Base-by-base conservation (phyloP, 2,888 invertebrate species). In the Balanococcus diminutus region DNA sequence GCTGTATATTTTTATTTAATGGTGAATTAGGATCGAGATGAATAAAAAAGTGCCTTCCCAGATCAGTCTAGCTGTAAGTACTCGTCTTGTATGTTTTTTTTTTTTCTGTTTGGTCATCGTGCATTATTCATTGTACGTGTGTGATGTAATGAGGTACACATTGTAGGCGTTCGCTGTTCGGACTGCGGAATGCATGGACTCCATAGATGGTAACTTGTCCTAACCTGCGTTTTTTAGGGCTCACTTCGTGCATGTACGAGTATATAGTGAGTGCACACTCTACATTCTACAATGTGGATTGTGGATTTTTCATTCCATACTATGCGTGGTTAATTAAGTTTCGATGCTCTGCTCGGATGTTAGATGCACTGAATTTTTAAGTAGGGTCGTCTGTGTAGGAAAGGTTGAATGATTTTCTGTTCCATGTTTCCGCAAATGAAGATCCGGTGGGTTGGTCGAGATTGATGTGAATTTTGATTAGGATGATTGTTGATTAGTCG, bases 41-140 rank as follows among this genome's bases (percentile, higher is more conserved):
- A 28, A 67, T 25, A 67, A 28, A 67, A 67, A 28, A 67, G 67
- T 31, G 16, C 67, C 28, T 67, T 67, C 67, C 28, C 31, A 31
- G 28, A 67, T 67, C 67, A 67, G 67, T 67, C 28, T 67, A 3
- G 28, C 28, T 67, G 67, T 67, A 67, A 67, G 67, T 67, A 67
- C 16, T 9, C 22, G 22, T 56, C n/a, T n/a, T n/a, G 56, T 67
- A 16, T 28, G 28, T 28, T 11, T 67, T 67, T 67, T 67, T 22
- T 67, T 67, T 67, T 67, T 67, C 67, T 67, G 67, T 67, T 28
- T 28, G 67, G 67, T 67, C 67, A 67, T 67, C 67, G 67, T 67
- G 28, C 16, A 28, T 25, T 28, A 67, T 67, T 67, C 67, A 5
- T 5, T 67, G 67, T 28, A 14, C 11, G 28, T 67, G 22, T 56